A percentile compares a stretch with the other conserved stretches of the same genome.
phyloP scores from a whole-genome alignment of 1,140 invertebrate species.

The Planococcus citri region DNA sequence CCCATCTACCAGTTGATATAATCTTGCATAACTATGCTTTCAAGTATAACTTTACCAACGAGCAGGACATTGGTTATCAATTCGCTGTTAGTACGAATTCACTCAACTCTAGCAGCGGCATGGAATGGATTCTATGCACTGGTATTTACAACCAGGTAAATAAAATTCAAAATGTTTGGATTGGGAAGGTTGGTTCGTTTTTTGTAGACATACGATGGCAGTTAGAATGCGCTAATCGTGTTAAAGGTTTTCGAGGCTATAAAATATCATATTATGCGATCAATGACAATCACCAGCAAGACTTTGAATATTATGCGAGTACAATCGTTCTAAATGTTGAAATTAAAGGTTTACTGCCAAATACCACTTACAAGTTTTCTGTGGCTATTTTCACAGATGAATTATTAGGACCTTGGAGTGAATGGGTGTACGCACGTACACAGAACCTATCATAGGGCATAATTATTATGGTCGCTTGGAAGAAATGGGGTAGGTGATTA shows the following conservation, averaged over 20 bases:
- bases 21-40: too few relatives aligned
- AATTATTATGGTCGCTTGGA: too few relatives aligned
- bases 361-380: constrained; percentile 60
- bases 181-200: constrained; percentile 43
- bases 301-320: neutral
- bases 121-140: too few relatives aligned
- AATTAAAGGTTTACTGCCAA: constrained; percentile 48
- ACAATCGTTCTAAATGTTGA: constrained; percentile 30
- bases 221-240: constrained; percentile 52
- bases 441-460: too few relatives aligned
- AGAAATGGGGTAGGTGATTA: too few relatives aligned
- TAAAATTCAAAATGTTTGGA: constrained; percentile 51
- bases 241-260: constrained; percentile 48
- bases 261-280: constrained; percentile 53
- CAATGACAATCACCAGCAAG: constrained; percentile 22
- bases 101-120: too few relatives aligned
- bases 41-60: too few relatives aligned
- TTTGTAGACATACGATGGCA: constrained; percentile 53
- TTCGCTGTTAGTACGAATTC: too few relatives aligned
- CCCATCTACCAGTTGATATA: too few relatives aligned
- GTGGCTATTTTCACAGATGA: constrained; percentile 58
- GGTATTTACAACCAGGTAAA: constrained; percentile 49
- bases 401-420: constrained; percentile 55
- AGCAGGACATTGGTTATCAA: too few relatives aligned
- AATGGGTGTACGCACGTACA: constrained; percentile 52